Conservation (phyloP, 2,888 invertebrate species). For the Ferrisia virgata region DNA sequence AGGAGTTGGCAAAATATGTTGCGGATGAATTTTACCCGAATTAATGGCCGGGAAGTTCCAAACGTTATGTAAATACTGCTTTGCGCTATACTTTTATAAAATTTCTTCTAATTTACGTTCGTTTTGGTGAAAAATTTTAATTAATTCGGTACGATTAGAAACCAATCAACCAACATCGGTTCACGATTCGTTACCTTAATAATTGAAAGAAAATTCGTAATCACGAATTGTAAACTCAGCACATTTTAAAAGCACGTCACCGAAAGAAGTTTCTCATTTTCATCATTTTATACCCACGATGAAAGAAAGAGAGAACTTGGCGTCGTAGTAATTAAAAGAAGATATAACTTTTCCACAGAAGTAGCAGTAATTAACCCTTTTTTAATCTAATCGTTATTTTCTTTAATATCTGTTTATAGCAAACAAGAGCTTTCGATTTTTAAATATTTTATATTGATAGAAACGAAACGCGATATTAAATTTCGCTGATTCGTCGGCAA, state of each 20-base stretch:
- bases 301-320: background rate
- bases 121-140: background rate
- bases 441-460: conserved; percentile 14
- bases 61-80: too few species aligned
- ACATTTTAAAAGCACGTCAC: background rate
- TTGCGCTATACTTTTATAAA: too few species aligned
- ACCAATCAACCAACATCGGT: background rate
- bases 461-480: conserved; percentile 30
- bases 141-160: conserved; percentile 8
- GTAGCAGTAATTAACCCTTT: conserved; percentile 37
- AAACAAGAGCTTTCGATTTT: conserved; percentile 23
- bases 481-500: conserved; percentile 37
- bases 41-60: too few species aligned
- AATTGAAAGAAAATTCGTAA: conserved; percentile 1
- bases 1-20: too few species aligned
- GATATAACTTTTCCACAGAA: conserved; percentile 29
- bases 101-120: background rate
- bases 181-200: background rate
- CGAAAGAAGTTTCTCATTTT: conserved; percentile 25
- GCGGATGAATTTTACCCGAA: too few species aligned
- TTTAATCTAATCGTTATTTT: conserved; percentile 26
- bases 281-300: background rate
- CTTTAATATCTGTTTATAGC: conserved; percentile 37
- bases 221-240: conserved; percentile 28
- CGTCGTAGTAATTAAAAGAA: conserved; percentile 33